Evolutionary conservation across 2,888 invertebrate genomes (phyloP), one percentile per base, ranked within the genome.

Genomic region (Thera britannica): DNA sequence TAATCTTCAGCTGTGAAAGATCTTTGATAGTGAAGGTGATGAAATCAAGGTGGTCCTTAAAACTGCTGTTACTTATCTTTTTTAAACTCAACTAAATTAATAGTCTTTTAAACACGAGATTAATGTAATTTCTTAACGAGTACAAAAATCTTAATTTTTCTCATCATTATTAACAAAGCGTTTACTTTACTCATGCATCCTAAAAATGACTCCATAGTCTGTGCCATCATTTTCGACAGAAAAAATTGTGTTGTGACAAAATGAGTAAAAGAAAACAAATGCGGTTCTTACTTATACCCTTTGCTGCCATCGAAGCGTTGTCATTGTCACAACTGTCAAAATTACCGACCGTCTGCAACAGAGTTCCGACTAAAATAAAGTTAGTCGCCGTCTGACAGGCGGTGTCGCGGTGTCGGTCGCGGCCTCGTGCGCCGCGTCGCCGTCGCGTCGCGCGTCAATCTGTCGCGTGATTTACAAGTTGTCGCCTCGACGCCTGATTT

Each of bases 401-500:
- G 72, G 38, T 6, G 38, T 23, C 23, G 38, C 38, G 38, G 74
- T 77, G 81, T 79, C 81, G 44, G 81, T 79, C 81, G 81, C 76
- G 58, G 49, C 52, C 55, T 12, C 46, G 23, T 23, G 23, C 23
- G 58, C 60, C 64, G 67, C 62, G 23, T 7, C 49, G 49, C n/a
- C 71, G 66, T 68, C 67, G 75, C 78, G 82, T 81, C 83, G 80
- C 80, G 77, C 82, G 86, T 85, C 88, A 84, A 82, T 83, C 84
- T 82, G 82, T 81, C 84, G 79, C 81, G 79, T 84, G 83, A 83
- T 85, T 84, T 84, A 86, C 83, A 80, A 80, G 77, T 72, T 74
- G 79, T 78, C 79, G 58, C 58, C 34, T 34, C 61, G 58, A 57
- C 67, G 65, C 34, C 38, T 46, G 55, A 55, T 54, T 8, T 65